These are phyloP conservation scores for Condylostylus longicornis DNA, from an alignment of 1,140 invertebrate species.

Conservation along the genomic window DNA sequence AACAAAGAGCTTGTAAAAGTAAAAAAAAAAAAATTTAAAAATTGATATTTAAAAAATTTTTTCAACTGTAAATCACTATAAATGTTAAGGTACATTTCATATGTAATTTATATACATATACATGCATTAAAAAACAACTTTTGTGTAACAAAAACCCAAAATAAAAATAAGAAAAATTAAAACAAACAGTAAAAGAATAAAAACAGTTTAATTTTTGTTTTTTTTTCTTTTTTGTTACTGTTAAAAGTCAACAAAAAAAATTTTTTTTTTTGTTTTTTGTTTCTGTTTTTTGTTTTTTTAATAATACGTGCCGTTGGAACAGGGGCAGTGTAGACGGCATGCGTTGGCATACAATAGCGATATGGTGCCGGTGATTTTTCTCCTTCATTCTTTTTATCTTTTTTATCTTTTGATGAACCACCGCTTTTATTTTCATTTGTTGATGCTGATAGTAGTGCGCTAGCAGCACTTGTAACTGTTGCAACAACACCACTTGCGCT, in stretches of 20 bases:
- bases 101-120: too few relatives aligned
- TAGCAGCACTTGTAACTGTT: too few relatives aligned
- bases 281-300: background rate
- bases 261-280: background rate
- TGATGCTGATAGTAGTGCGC: too few relatives aligned
- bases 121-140: too few relatives aligned
- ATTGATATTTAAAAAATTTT: background rate
- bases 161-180: background rate
- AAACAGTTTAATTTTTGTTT: background rate
- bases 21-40: too few relatives aligned
- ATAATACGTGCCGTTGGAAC: slow-evolving; percentile 40
- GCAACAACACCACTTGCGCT: too few relatives aligned
- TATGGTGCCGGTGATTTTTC: slow-evolving; percentile 13
- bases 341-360: slow-evolving; percentile 41
- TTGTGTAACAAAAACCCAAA: background rate
- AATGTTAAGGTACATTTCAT: too few relatives aligned
- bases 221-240: background rate
- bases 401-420: background rate
- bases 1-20: too few relatives aligned
- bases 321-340: slow-evolving; percentile 39
- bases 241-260: slow-evolving; percentile 1
- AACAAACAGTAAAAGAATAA: background rate
- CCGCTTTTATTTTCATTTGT: background rate
- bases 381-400: background rate
- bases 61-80: background rate